Percentiles rank a stretch among this genome's conserved stretches.
These are phyloP conservation scores for Volucella inanis DNA, from an alignment of 2,888 invertebrate species.

Conservation along the genomic window DNA sequence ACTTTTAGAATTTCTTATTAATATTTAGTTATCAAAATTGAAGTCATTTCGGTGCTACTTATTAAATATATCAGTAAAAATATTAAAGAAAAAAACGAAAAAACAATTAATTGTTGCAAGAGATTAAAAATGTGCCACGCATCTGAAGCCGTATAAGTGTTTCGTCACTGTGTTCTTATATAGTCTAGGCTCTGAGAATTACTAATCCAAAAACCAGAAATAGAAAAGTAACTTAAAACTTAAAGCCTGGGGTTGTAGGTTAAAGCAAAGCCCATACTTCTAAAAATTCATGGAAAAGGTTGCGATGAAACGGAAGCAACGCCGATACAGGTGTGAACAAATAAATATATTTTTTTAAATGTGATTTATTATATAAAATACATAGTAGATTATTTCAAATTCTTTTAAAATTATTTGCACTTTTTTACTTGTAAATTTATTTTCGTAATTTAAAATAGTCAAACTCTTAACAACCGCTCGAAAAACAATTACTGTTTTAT, in stretches of 20 bases:
- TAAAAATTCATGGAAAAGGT: conserved; percentile 80
- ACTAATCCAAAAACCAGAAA: conserved; percentile 36
- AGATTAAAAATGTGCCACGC: conserved; percentile 71
- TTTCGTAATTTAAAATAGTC: too few relatives aligned
- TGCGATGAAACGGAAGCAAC: conserved; percentile 85
- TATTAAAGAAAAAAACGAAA: conserved; percentile 1
- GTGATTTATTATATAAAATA: background rate
- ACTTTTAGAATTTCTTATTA: background rate
- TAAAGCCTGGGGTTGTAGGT: conserved; percentile 54
- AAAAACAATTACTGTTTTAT: too few relatives aligned
- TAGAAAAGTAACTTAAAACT: conserved; percentile 51
- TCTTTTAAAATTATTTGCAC: too few relatives aligned
- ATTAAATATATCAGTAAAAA: background rate
- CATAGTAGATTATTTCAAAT: background rate
- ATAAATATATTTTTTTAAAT: conserved; percentile 5
- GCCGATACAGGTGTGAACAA: conserved; percentile 84
- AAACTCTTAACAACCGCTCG: too few relatives aligned
- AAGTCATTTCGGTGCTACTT: conserved; percentile 8
- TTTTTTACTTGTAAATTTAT: too few relatives aligned
- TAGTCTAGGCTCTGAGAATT: conserved; percentile 60
- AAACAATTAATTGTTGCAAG: conserved; percentile 35
- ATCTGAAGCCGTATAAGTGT: conserved; percentile 69
- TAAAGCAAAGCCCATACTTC: conserved; percentile 40
- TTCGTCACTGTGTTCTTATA: conserved; percentile 53
- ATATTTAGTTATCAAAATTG: background rate